phyloP scores from a whole-genome alignment of 1,140 invertebrate species.

The Oscheius sp. region DNA sequence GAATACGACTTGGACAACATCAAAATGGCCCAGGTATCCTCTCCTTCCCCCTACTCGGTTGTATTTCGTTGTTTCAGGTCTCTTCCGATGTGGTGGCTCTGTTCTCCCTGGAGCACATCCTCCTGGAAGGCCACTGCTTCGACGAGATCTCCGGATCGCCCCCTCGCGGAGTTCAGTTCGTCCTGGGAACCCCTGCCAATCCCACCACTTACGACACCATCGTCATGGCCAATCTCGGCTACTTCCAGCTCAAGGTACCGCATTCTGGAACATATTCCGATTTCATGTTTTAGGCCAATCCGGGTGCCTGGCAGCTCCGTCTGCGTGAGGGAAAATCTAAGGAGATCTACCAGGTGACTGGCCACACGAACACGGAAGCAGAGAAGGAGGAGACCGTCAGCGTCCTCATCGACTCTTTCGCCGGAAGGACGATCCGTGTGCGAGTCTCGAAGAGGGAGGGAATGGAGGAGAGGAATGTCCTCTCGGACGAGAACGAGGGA shows the following conservation, averaged over 20 bases:
- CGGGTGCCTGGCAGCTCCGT: constrained; percentile 85
- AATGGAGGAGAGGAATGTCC: constrained; percentile 49
- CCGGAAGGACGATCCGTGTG: constrained; percentile 52
- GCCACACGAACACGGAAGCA: constrained; percentile 52
- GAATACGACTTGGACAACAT: constrained; percentile 98
- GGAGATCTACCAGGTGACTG: constrained; percentile 78
- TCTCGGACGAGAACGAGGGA: constrained; percentile 40
- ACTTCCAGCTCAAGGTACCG: constrained; percentile 68
- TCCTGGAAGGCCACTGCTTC: constrained; percentile 90
- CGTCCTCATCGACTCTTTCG: constrained; percentile 46
- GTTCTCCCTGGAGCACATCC: constrained; percentile 84
- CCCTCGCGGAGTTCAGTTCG: constrained; percentile 90
- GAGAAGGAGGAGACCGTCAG: constrained; percentile 33
- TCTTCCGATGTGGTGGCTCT: constrained; percentile 69
- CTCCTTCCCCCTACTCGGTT: constrained; percentile 32
- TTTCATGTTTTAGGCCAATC: constrained; percentile 71
- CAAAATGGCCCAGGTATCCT: constrained; percentile 66
- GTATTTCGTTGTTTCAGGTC: constrained; percentile 46
- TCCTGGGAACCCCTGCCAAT: constrained; percentile 78
- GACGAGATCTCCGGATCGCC: constrained; percentile 82
- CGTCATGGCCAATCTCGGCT: constrained; percentile 96
- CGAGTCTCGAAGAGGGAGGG: constrained; percentile 53
- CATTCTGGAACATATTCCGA: not conserved
- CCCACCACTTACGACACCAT: constrained; percentile 88
- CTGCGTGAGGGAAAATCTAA: constrained; percentile 83